These are phyloP conservation scores for Mamestra brassicae DNA, from an alignment of 2,888 invertebrate genomes.

Conservation along the genomic window DNA sequence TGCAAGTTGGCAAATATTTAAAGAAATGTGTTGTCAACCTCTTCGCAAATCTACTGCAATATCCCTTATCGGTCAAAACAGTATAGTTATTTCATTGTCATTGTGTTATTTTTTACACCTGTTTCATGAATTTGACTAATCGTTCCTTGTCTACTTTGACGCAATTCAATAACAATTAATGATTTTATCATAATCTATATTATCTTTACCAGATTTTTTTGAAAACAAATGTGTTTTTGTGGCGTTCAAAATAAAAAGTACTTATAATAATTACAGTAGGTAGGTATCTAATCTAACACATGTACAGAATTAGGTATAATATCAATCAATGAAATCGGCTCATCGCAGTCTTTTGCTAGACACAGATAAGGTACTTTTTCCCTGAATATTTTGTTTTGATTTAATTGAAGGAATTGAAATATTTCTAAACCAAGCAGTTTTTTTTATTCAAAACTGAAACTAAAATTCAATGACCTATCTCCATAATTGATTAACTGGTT, in stretches of 20 bases:
- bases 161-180: background rate
- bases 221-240: background rate
- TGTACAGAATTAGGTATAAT: constrained; percentile 2
- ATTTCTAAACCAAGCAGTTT: background rate
- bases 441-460: background rate
- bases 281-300: background rate
- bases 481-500: background rate
- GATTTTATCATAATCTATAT: constrained; percentile 11
- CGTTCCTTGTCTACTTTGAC: constrained; percentile 38
- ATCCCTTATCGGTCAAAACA: background rate
- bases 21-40: background rate
- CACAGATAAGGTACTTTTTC: background rate
- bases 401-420: no score
- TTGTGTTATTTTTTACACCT: constrained; percentile 6
- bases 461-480: background rate
- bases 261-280: background rate
- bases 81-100: background rate
- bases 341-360: background rate
- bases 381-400: no score
- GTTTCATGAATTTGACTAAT: background rate
- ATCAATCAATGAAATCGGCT: constrained; percentile 5
- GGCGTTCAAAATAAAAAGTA: background rate
- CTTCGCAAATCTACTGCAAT: background rate
- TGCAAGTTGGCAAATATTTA: background rate
- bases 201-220: constrained; percentile 24